phyloP scores from a whole-genome alignment of 2,113 vertebrate genomes.

The Riparia riparia region DNA sequence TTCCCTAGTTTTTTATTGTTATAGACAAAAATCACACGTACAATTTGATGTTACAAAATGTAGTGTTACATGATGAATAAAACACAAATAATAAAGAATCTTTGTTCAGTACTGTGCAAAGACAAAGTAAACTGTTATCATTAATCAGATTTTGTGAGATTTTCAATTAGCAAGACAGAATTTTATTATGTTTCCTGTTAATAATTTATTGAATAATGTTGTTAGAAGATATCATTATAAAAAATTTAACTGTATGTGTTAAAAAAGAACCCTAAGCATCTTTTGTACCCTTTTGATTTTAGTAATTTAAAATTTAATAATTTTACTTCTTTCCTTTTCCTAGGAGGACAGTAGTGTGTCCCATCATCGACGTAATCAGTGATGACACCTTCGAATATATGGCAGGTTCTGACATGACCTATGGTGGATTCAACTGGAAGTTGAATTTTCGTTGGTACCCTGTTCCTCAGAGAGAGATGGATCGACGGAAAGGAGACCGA shows the following conservation, averaged over 20 bases:
- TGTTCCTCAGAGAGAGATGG: constrained; percentile 99
- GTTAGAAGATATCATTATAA: neutral
- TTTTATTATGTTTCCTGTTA: neutral
- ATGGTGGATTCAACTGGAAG: constrained; percentile 99
- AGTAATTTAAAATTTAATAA: neutral
- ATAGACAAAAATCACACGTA: neutral
- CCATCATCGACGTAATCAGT: constrained; percentile 98
- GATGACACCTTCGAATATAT: constrained; percentile 99
- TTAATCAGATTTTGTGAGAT: neutral
- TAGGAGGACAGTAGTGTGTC: constrained; percentile 96
- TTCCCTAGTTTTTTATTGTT: neutral
- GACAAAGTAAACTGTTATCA: neutral
- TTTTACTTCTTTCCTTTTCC: constrained; percentile 1
- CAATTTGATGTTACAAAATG: neutral
- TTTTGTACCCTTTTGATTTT: neutral
- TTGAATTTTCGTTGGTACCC: constrained; percentile 99
- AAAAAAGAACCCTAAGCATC: neutral
- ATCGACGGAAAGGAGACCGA: constrained; percentile 96
- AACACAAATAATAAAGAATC: neutral
- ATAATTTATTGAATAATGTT: neutral
- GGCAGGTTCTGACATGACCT: constrained; percentile 99
- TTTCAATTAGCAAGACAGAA: neutral
- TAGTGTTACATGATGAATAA: neutral
- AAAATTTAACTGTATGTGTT: neutral
- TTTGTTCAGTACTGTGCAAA: neutral